These are phyloP conservation scores for Caenorhabditis sp. DNA, from an alignment of 2,888 invertebrate genomes.

Conservation along the genomic window DNA sequence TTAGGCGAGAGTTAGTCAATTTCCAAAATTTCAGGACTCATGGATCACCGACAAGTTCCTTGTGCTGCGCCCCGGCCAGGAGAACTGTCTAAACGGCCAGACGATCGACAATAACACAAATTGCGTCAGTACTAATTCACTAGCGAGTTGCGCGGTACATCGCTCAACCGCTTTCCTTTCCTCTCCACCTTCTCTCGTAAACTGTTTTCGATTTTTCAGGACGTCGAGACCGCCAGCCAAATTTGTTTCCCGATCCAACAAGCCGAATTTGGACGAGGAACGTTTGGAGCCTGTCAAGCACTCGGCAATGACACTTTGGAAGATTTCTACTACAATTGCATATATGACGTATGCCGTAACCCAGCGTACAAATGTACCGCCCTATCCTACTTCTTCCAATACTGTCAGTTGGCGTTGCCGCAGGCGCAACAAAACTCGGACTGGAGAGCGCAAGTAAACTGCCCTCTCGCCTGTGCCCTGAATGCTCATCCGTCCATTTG, in stretches of 20 bases:
- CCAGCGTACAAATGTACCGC: conserved; percentile 55
- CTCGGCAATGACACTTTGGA: conserved; percentile 61
- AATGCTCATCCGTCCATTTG: conserved; percentile 63
- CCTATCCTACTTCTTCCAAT: conserved; percentile 56
- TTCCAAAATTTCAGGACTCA: conserved; percentile 44
- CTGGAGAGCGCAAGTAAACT: conserved; percentile 57
- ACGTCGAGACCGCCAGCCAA: conserved; percentile 39
- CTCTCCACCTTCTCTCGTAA: background rate
- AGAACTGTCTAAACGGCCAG: conserved; percentile 62
- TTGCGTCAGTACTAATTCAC: conserved; percentile 56
- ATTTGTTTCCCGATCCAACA: conserved; percentile 59
- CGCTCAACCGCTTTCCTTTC: conserved; percentile 19
- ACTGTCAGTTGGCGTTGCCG: conserved; percentile 57
- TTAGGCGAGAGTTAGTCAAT: background rate
- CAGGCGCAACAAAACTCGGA: conserved; percentile 35
- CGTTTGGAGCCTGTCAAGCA: conserved; percentile 67
- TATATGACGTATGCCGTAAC: conserved; percentile 69
- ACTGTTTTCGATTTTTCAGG: no score
- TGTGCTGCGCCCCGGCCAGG: conserved; percentile 48
- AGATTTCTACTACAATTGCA: conserved; percentile 67
- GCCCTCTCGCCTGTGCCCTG: conserved; percentile 61
- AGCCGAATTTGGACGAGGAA: conserved; percentile 61
- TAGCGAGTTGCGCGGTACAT: conserved; percentile 33
- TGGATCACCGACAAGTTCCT: conserved; percentile 67
- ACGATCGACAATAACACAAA: conserved; percentile 59